phyloP scores from a whole-genome alignment of 2,888 invertebrate species.

The Platycheirus rosarum region DNA sequence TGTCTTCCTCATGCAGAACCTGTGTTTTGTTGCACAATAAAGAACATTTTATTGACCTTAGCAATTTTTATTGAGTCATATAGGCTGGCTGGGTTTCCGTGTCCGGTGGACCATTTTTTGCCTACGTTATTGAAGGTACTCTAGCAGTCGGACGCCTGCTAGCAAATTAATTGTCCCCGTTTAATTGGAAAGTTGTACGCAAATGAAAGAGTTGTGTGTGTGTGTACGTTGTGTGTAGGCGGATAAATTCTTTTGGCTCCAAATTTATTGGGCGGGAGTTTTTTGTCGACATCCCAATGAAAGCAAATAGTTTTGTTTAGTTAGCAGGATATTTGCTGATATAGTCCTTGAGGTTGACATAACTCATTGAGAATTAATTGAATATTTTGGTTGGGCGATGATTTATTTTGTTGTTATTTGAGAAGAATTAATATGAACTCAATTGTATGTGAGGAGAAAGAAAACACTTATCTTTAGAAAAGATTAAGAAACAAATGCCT shows the following conservation, averaged over 20 bases:
- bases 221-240: constrained; percentile 20
- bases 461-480: too few species aligned
- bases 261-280: constrained; percentile 36
- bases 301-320: neutral
- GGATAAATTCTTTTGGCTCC: constrained; percentile 59
- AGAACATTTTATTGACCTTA: constrained; percentile 65
- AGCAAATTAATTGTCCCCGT: constrained; percentile 59
- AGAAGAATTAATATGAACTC: too few species aligned
- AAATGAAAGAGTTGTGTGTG: constrained; percentile 14
- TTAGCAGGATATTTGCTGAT: neutral
- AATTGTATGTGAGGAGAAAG: too few species aligned
- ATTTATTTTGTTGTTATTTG: neutral
- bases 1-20: constrained; percentile 29
- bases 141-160: constrained; percentile 49
- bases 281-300: neutral
- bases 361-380: neutral
- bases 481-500: too few species aligned
- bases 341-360: neutral
- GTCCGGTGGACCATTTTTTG: too few species aligned
- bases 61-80: constrained; percentile 54
- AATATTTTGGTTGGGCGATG: neutral
- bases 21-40: constrained; percentile 43
- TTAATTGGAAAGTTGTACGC: constrained; percentile 70
- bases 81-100: neutral
- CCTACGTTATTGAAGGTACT: too few species aligned